A percentile compares a stretch with the other conserved stretches of the same genome.
Conservation (phyloP, 2,113 vertebrate genomes). For the Trogon melanurus region DNA sequence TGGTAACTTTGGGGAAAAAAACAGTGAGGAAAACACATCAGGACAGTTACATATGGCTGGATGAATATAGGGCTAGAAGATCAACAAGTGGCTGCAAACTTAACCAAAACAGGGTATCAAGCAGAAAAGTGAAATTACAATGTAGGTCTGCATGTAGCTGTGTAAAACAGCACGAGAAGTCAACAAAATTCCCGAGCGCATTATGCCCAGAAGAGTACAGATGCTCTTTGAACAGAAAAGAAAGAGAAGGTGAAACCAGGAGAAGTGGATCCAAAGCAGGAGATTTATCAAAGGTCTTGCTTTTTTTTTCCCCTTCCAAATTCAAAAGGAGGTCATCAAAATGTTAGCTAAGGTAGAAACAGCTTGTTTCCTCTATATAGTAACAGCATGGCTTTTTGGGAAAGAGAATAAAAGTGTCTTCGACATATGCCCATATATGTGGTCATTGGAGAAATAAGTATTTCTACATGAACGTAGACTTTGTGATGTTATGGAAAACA, state of each 20-base stretch:
- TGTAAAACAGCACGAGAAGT: neutral
- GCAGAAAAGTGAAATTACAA: neutral
- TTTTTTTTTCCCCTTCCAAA: neutral
- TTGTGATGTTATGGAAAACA: neutral
- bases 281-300: neutral
- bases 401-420: neutral
- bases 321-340: fast-evolving
- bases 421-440: neutral
- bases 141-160: neutral
- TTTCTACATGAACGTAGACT: neutral
- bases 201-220: neutral
- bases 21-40: neutral
- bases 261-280: neutral
- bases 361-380: neutral
- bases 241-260: neutral
- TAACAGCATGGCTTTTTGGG: neutral
- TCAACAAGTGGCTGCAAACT: neutral
- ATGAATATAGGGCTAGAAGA: neutral
- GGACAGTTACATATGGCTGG: neutral
- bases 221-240: neutral
- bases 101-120: neutral
- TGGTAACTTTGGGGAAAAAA: neutral
- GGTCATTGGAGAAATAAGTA: too few relatives aligned
- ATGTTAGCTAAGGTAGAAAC: neutral
- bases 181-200: neutral